Evolutionary conservation across 2,113 vertebrate species (phyloP).

Genomic region (Prietella phreatophila): DNA sequence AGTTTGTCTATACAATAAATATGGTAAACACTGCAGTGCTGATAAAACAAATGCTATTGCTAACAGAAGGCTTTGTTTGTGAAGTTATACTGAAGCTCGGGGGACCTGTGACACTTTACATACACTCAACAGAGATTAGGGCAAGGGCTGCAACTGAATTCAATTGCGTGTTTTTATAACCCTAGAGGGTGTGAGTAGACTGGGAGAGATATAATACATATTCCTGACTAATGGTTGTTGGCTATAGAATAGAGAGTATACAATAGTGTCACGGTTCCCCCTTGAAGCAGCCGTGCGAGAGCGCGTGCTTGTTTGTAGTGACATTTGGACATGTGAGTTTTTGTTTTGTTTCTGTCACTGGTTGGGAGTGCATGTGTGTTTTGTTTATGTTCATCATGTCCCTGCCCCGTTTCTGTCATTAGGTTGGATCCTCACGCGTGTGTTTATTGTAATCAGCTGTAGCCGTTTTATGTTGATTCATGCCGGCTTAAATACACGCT

Average conservation of each 20-base stretch:
- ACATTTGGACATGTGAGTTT: too few relatives aligned
- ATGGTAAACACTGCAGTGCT: neutral
- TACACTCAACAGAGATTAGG: neutral
- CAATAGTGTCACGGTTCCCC: too few relatives aligned
- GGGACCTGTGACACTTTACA: neutral
- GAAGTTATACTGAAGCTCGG: neutral
- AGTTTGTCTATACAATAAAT: neutral
- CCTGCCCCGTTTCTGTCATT: too few relatives aligned
- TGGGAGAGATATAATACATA: neutral
- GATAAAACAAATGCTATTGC: neutral
- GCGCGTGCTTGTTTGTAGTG: too few relatives aligned
- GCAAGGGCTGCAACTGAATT: neutral
- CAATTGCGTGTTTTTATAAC: neutral
- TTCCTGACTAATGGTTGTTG: constrained; percentile 1
- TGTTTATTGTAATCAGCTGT: too few relatives aligned
- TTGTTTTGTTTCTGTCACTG: too few relatives aligned
- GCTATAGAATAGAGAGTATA: constrained; percentile 25
- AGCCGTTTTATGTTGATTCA: too few relatives aligned
- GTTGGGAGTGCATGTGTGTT: too few relatives aligned
- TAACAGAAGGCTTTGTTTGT: neutral
- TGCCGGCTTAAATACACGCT: too few relatives aligned
- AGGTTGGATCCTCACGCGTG: too few relatives aligned
- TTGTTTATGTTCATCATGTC: too few relatives aligned
- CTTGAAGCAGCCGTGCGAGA: too few relatives aligned
- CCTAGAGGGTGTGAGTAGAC: neutral